phyloP scores from a whole-genome alignment of 2,888 invertebrate species.

The Habroteleia sp. region DNA sequence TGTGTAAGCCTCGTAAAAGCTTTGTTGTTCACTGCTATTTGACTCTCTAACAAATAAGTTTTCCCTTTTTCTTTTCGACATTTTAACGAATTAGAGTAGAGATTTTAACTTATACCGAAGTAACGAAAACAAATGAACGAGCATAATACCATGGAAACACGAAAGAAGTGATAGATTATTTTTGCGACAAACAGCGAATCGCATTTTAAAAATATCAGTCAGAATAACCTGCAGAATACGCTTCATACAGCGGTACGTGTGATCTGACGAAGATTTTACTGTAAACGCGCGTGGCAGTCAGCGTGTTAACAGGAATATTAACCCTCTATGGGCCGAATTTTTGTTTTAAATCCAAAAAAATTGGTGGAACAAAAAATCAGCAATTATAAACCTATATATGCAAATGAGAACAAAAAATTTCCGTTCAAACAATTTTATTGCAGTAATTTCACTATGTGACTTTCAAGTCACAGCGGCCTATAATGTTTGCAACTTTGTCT shows the following conservation, averaged over 20 bases:
- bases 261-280: constrained; percentile 25
- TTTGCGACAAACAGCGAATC: too few species aligned
- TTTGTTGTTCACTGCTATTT: neutral
- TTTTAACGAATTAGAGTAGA: too few species aligned
- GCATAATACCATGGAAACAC: too few species aligned
- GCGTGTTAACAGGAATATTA: neutral
- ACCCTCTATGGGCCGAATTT: too few species aligned
- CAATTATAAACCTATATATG: too few species aligned
- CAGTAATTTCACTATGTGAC: constrained; percentile 3
- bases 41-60: neutral
- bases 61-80: neutral
- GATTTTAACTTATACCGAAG: too few species aligned
- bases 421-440: constrained; percentile 2
- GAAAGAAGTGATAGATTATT: neutral
- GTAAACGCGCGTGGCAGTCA: constrained; percentile 9
- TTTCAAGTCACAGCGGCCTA: constrained; percentile 2
- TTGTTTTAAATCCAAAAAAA: too few species aligned
- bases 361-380: too few species aligned
- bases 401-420: constrained; percentile 1
- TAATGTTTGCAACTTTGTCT: constrained; percentile 1
- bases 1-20: neutral
- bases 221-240: neutral
- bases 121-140: too few species aligned
- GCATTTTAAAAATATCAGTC: neutral
- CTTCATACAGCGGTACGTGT: constrained; percentile 6